These are phyloP conservation scores for Bombus confusus DNA, from an alignment of 1,140 invertebrate genomes.

Conservation along the genomic window DNA sequence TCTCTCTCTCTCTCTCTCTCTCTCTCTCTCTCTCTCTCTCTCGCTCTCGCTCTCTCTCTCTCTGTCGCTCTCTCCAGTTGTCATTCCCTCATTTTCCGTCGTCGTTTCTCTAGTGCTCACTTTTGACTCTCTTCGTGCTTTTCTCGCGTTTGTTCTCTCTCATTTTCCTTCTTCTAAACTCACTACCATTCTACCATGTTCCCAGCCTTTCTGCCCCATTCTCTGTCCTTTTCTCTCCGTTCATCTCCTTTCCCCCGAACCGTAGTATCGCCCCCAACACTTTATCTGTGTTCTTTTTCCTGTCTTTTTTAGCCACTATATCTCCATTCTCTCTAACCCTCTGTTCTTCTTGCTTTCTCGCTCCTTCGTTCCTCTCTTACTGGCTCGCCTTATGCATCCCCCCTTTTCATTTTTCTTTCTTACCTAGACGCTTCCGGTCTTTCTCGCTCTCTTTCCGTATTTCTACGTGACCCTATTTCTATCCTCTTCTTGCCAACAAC, in stretches of 20 bases:
- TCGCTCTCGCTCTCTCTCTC: neutral
- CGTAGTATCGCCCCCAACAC: neutral
- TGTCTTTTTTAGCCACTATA: neutral
- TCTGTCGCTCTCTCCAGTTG: neutral
- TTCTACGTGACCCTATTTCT: slow-evolving; percentile 27
- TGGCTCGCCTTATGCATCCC: neutral
- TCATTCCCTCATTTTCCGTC: slow-evolving; percentile 10
- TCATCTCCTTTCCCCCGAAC: neutral
- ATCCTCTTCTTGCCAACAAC: neutral
- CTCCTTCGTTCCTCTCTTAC: neutral
- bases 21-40: neutral
- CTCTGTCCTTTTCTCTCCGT: neutral
- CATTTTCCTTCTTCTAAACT: slow-evolving; percentile 1
- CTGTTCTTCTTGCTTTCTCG: neutral
- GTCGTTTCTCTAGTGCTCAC: neutral
- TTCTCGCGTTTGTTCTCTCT: neutral
- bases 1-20: neutral
- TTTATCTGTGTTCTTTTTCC: neutral
- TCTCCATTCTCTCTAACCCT: neutral
- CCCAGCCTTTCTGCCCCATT: too few relatives aligned
- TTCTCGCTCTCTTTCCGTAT: neutral
- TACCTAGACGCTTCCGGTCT: neutral
- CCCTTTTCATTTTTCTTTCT: neutral
- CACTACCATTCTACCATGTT: neutral
- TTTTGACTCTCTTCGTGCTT: neutral